These are phyloP conservation scores for Mungos mungo DNA, from an alignment of 2,113 vertebrate genomes.

Conservation along the genomic window DNA sequence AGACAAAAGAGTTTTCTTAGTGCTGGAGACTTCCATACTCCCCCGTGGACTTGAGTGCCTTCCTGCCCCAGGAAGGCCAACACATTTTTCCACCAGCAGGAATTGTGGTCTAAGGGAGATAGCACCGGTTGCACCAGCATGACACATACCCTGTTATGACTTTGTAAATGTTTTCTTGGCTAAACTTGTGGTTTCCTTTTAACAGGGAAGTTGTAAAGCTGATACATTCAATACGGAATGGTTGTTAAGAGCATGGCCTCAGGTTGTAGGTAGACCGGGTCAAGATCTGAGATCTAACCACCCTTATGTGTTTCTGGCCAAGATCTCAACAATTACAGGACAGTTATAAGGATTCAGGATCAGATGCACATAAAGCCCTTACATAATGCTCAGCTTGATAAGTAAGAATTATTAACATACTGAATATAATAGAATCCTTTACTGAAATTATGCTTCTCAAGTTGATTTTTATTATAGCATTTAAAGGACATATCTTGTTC, in stretches of 20 bases:
- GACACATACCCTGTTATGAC: background rate
- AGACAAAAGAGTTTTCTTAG: background rate
- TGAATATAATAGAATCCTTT: background rate
- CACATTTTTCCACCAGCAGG: too few relatives aligned
- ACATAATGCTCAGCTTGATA: background rate
- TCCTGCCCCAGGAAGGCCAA: background rate
- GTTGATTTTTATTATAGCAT: background rate
- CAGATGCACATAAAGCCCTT: background rate
- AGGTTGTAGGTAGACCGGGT: background rate
- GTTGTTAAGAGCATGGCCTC: background rate
- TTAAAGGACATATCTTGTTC: background rate
- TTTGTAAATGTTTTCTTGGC: background rate
- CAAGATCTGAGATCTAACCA: background rate
- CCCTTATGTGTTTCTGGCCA: background rate
- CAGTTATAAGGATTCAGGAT: background rate
- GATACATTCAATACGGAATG: background rate
- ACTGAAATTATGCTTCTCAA: background rate
- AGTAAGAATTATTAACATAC: background rate
- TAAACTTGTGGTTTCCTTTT: conserved; percentile 44
- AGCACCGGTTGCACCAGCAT: background rate
- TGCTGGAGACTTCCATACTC: background rate
- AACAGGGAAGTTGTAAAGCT: background rate
- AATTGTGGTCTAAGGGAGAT: background rate
- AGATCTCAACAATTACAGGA: background rate
- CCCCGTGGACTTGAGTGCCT: background rate